Base-by-base conservation (phyloP, 2,113 vertebrate species). In the Spea bombifrons region DNA sequence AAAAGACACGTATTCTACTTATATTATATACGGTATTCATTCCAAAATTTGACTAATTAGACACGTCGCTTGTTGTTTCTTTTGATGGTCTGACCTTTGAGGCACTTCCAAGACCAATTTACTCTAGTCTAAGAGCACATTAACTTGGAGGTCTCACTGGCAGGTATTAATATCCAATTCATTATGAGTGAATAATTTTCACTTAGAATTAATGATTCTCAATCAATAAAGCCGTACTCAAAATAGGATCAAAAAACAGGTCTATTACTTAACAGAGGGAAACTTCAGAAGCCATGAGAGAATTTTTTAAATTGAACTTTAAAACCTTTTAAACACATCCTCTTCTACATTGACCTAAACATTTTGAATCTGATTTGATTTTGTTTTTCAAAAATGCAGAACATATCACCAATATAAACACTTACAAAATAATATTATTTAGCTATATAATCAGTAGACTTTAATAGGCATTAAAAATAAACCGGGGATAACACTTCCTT, bases 171-270 rank as follows among this genome's bases (percentile, higher is more conserved):
- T 13, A 5, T 59, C 55, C 55, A 9, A 59, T 59, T 59, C 55
- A 59, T 59, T 59, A 59, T 59, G 55, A 3, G 55, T 59, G 55
- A 59, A 59, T 59, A 59, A 59, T 59, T 59, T 59, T 59, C 55
- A 59, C 55, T 59, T 59, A 59, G 55, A 9, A 59, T 59, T 59
- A 59, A 59, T 59, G 55, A 59, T 59, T 30, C 55, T 59, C 55
- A 9, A 13, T 59, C 55, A 59, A 59, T 59, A 59, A 59, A 59
- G 55, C 55, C 15, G 55, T 59, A 59, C 10, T 59, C 55, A 59
- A 59, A n/a, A 59, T 59, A 59, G 55, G 55, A 59, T 59, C 55
- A 59, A 59, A 30, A 59, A 59, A 13, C 55, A 59, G 55, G 4
- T 8, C 55, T 59, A 13, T 9, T 13, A 13, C 15, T 59, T 59